phyloP scores from a whole-genome alignment of 2,113 vertebrate genomes.

The Onychostoma macrolepis region DNA sequence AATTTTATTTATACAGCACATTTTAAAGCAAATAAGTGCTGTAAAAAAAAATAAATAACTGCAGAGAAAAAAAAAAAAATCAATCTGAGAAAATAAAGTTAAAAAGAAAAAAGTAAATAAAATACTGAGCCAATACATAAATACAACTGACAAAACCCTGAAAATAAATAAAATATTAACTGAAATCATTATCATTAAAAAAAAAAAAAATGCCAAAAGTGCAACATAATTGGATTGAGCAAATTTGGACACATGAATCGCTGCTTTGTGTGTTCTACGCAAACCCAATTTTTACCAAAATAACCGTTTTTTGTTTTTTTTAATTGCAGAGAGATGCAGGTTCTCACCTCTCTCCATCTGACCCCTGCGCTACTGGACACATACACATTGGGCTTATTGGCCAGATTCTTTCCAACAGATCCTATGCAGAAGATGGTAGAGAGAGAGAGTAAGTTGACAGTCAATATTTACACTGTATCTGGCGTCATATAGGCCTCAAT shows the following conservation, averaged over 20 bases:
- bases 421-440: constrained; percentile 72
- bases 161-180: neutral
- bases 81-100: too few relatives aligned
- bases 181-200: neutral
- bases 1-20: too few relatives aligned
- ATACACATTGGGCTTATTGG: constrained; percentile 94
- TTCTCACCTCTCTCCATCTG: constrained; percentile 92
- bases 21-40: too few relatives aligned
- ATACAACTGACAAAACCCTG: neutral
- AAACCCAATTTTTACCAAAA: too few relatives aligned
- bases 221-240: neutral
- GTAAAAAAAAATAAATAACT: too few relatives aligned
- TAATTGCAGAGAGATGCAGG: neutral
- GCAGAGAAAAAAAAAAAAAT: too few relatives aligned
- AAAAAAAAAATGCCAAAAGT: neutral
- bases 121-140: too few relatives aligned
- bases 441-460: neutral
- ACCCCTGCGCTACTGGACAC: constrained; percentile 93
- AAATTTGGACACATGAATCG: neutral
- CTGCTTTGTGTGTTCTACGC: too few relatives aligned
- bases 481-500: neutral
- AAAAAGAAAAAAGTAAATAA: too few relatives aligned
- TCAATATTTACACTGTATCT: constrained; percentile 5
- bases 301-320: too few relatives aligned
- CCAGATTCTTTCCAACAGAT: constrained; percentile 89